A percentile compares a stretch with the other conserved stretches of the same genome.
These are phyloP conservation scores for Neotoxoptera formosana DNA, from an alignment of 1,140 invertebrate genomes.

Conservation along the genomic window DNA sequence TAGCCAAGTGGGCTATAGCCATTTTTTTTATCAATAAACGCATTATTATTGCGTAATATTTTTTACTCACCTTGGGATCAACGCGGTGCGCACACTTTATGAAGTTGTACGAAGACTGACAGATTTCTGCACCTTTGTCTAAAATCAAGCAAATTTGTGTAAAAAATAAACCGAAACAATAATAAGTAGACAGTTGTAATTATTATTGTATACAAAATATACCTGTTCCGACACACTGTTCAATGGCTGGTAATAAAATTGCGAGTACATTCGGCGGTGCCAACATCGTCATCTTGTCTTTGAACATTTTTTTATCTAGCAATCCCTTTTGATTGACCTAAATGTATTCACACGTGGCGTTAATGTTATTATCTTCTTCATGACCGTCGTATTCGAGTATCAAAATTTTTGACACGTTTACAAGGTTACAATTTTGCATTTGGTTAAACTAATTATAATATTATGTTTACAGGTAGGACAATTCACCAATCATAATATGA, in stretches of 20 bases:
- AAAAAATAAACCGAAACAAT: background rate
- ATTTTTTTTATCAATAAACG: background rate
- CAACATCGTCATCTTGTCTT: background rate
- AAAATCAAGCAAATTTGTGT: background rate
- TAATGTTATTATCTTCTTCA: background rate
- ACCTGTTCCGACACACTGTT: background rate
- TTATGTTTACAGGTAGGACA: background rate
- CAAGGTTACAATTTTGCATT: background rate
- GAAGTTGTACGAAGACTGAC: background rate
- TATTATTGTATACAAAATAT: background rate
- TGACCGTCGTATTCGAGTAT: background rate
- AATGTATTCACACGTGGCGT: background rate
- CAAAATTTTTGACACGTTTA: background rate
- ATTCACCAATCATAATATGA: background rate
- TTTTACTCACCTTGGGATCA: background rate
- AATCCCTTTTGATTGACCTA: background rate
- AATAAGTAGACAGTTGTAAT: background rate
- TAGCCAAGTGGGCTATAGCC: too few species aligned
- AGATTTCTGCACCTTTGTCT: background rate
- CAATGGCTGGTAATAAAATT: background rate
- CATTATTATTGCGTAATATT: background rate
- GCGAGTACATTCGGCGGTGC: background rate
- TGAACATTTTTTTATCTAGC: background rate
- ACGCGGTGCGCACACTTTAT: background rate
- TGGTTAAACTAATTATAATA: background rate